phyloP scores from a whole-genome alignment of 2,888 invertebrate species.

The Scaptomyza reducta region DNA sequence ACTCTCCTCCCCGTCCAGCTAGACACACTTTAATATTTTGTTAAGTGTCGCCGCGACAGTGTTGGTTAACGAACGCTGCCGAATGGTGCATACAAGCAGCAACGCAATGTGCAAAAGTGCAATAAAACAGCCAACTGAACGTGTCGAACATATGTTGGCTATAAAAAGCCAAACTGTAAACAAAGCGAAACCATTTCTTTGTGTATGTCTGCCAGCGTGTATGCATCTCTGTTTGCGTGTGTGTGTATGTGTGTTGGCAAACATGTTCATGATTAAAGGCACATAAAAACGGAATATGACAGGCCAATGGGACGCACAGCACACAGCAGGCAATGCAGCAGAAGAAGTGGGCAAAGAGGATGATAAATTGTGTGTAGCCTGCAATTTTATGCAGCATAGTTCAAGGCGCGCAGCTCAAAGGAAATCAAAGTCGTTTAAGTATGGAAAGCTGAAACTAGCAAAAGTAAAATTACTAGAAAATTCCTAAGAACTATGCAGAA shows the following conservation, averaged over 20 bases:
- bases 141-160: conserved; percentile 70
- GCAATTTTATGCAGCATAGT: conserved; percentile 48
- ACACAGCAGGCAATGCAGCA: no score
- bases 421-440: conserved; percentile 25
- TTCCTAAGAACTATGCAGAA: background rate
- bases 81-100: conserved; percentile 30
- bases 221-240: background rate
- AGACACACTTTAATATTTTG: conserved; percentile 53
- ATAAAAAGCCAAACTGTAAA: conserved; percentile 72
- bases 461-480: background rate
- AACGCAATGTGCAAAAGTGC: conserved; percentile 40
- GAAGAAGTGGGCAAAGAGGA: no score
- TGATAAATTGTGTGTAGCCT: conserved; percentile 7
- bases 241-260: conserved; percentile 32
- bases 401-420: conserved; percentile 40
- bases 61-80: conserved; percentile 54
- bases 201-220: conserved; percentile 10
- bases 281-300: conserved; percentile 39
- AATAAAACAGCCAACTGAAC: conserved; percentile 58
- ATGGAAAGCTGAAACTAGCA: background rate
- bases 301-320: conserved; percentile 31
- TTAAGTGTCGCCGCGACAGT: conserved; percentile 56
- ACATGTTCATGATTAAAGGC: conserved; percentile 59
- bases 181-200: conserved; percentile 40
- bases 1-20: background rate